A percentile compares a stretch with the other conserved stretches of the same genome.
These are phyloP conservation scores for Agrilus biguttatus DNA, from an alignment of 2,888 invertebrate genomes.

Conservation along the genomic window DNA sequence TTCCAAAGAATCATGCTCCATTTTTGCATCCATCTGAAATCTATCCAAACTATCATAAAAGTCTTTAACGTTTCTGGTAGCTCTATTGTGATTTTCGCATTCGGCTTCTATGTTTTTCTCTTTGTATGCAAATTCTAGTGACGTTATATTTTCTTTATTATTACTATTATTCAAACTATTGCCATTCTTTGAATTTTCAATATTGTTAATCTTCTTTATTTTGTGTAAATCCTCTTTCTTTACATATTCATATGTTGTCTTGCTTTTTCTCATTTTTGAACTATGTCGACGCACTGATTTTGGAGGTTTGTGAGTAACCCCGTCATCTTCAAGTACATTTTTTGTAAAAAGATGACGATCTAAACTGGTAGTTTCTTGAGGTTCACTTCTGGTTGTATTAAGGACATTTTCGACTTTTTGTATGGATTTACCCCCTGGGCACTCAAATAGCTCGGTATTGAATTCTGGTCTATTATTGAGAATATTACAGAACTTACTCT, in stretches of 20 bases:
- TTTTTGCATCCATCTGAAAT: constrained; percentile 18
- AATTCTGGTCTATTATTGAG: constrained; percentile 29
- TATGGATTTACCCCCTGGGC: constrained; percentile 12
- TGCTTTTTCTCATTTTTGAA: constrained; percentile 31
- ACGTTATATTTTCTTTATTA: constrained; percentile 13
- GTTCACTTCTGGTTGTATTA: constrained; percentile 15
- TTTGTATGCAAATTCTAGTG: constrained; percentile 28
- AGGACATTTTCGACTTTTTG: constrained; percentile 11
- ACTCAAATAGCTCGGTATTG: constrained; percentile 23
- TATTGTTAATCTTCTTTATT: constrained; percentile 16
- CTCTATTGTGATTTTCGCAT: constrained; percentile 18
- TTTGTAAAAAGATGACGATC: constrained; percentile 31
- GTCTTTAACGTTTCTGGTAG: constrained; percentile 14
- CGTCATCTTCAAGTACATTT: constrained; percentile 25
- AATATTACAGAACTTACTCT: constrained; percentile 32
- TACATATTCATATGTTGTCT: constrained; percentile 29
- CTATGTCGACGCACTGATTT: constrained; percentile 55
- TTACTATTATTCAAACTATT: constrained; percentile 12
- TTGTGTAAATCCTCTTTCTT: constrained; percentile 26
- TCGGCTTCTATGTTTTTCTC: constrained; percentile 28
- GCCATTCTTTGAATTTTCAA: constrained; percentile 14
- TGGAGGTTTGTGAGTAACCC: constrained; percentile 59
- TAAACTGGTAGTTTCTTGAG: constrained; percentile 29
- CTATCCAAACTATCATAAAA: constrained; percentile 28
- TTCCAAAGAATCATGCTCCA: constrained; percentile 25